These are phyloP conservation scores for Agrilus cyanescens DNA, from an alignment of 2,888 invertebrate genomes.

Conservation along the genomic window DNA sequence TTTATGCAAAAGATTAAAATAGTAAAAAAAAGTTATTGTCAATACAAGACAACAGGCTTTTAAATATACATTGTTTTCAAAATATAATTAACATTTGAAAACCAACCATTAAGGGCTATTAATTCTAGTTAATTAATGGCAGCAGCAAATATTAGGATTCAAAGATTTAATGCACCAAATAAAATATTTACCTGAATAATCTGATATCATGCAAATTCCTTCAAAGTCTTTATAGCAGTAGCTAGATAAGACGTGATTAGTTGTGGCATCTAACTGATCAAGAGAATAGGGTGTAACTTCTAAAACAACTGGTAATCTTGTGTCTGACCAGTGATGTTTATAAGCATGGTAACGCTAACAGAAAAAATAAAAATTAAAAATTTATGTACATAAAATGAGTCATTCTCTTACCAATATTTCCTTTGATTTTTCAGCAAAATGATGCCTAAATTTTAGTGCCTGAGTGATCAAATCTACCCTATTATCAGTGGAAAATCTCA, in stretches of 20 bases:
- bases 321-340: conserved; percentile 96
- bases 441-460: conserved; percentile 68
- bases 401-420: conserved; percentile 55
- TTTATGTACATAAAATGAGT: not conserved
- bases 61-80: no score
- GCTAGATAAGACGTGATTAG: conserved; percentile 67
- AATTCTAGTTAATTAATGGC: no score
- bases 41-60: no score
- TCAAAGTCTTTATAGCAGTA: conserved; percentile 82
- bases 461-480: conserved; percentile 86
- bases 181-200: conserved; percentile 54
- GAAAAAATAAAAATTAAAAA: conserved; percentile 12
- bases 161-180: no score
- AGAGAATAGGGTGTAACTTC: conserved; percentile 88
- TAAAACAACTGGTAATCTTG: conserved; percentile 71
- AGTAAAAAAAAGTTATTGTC: no score
- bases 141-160: no score
- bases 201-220: conserved; percentile 67
- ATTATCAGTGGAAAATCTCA: conserved; percentile 95
- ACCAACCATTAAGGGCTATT: no score
- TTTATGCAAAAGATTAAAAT: not conserved
- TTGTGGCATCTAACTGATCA: conserved; percentile 83
- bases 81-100: no score
- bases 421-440: conserved; percentile 71
- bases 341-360: conserved; percentile 61